Evolutionary conservation across 2,888 invertebrate species (phyloP).

Genomic region (Willowsia nigromaculata): DNA sequence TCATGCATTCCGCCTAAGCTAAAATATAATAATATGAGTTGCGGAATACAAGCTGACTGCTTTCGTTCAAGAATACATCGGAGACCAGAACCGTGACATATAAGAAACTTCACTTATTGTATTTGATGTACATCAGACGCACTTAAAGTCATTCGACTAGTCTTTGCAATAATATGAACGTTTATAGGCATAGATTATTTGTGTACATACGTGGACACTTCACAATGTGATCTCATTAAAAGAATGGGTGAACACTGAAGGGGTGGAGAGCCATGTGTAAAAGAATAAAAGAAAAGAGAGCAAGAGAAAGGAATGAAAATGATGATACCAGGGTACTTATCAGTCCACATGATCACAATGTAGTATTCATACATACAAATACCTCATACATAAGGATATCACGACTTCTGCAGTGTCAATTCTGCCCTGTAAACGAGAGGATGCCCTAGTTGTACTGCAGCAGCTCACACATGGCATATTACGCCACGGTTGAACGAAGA

Average conservation of each 20-base stretch:
- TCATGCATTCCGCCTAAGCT: neutral
- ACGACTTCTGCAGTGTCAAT: constrained; percentile 4
- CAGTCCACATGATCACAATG: constrained; percentile 46
- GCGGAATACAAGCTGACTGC: neutral
- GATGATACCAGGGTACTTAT: constrained; percentile 39
- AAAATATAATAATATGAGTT: neutral
- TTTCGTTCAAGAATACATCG: neutral
- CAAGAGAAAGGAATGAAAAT: neutral
- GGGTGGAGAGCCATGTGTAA: neutral
- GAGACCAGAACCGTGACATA: neutral
- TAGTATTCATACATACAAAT: constrained; percentile 47
- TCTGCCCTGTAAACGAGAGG: neutral
- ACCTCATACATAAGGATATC: constrained; percentile 36
- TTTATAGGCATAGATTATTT: neutral
- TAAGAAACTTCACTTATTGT: neutral
- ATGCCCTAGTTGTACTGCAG: neutral
- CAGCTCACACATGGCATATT: neutral
- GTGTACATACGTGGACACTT: neutral
- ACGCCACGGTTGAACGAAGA: neutral
- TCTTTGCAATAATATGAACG: neutral
- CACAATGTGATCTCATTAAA: constrained; percentile 5
- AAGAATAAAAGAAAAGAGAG: neutral
- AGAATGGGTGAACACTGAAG: neutral
- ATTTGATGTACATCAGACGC: neutral
- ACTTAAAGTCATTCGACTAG: neutral